Evolutionary conservation across 2,113 vertebrate species (phyloP).

Genomic region (Terrapene triunguis): DNA sequence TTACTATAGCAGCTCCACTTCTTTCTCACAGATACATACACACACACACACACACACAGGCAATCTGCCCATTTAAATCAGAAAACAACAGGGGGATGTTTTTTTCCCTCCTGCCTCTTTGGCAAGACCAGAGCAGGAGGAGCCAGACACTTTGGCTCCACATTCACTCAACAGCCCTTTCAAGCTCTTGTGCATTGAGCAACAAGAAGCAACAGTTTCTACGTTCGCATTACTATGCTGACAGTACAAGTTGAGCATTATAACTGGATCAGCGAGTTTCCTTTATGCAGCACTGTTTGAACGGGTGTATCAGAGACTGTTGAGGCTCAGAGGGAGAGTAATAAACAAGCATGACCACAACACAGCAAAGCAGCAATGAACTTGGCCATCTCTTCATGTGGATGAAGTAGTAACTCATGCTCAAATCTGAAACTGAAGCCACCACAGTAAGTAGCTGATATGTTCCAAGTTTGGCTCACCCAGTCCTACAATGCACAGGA

Average conservation of each 20-base stretch:
- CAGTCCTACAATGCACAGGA: not conserved
- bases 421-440: constrained; percentile 1
- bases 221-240: constrained; percentile 36
- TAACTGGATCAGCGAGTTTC: constrained; percentile 43
- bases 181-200: not conserved
- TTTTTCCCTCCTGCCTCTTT: constrained; percentile 5
- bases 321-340: not conserved
- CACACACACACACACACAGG: not conserved
- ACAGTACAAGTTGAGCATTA: constrained; percentile 40
- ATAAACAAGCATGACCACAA: accelerated
- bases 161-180: constrained; percentile 57
- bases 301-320: not conserved
- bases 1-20: constrained; percentile 36
- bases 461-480: constrained; percentile 16
- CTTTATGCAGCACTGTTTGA: not conserved
- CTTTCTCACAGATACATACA: not conserved
- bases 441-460: not conserved
- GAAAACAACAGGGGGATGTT: not conserved
- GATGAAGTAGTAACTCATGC: not conserved
- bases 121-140: constrained; percentile 43
- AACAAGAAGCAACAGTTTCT: constrained; percentile 60
- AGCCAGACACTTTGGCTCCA: constrained; percentile 68
- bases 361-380: not conserved
- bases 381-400: not conserved
- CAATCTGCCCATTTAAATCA: constrained; percentile 7